Evolutionary conservation across 2,888 invertebrate genomes (phyloP), one percentile per base, ranked within the genome.

Genomic region (Mimumesa dahlbomi): DNA sequence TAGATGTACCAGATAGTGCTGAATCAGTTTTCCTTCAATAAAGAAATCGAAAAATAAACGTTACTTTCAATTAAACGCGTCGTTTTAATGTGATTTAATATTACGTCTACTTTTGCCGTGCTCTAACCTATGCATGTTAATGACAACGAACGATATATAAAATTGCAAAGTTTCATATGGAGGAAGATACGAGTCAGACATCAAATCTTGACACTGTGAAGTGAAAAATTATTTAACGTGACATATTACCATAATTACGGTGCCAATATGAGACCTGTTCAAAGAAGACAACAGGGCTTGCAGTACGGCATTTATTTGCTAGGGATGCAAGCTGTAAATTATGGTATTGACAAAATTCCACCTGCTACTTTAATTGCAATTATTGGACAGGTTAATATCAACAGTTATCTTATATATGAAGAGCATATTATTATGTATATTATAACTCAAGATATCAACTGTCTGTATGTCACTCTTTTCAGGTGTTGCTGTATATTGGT

Each of bases 311-410:
- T 89, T 52, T 74, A 85, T 45, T 67, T 89, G 65, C 64, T 89
- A 11, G 71, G 66, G 6, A 82, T 85, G 77, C 89, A 89, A 73
- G 79, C 83, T 7, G 4, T 90, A 1, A 91, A 89, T 71, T 85
- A 87, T 77, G 91, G 91, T 1, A 82, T 91, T 63, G 88, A 89
- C 36, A 89, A 86, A 83, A 91, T 93, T 73, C 93, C 93, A 45
- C 92, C 92, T 6, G 89, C 91, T 0, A 93, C 93, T 14, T 85
- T 93, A 16, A 70, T 85, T 5, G 85, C 90, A 6, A 90, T 90
- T 54, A 73, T 90, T 43, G 84, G 85, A 58, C 89, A 92, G 88
- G 89, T 90, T 80, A 81, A 31, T 68, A 36, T 53, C 13, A 22
- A 11, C 11, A 22, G n/a, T n/a, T n/a, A n/a, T 25, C 3, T 25